Conservation (phyloP, 2,797 vertebrate species). For the Eospalax fontanierii region DNA sequence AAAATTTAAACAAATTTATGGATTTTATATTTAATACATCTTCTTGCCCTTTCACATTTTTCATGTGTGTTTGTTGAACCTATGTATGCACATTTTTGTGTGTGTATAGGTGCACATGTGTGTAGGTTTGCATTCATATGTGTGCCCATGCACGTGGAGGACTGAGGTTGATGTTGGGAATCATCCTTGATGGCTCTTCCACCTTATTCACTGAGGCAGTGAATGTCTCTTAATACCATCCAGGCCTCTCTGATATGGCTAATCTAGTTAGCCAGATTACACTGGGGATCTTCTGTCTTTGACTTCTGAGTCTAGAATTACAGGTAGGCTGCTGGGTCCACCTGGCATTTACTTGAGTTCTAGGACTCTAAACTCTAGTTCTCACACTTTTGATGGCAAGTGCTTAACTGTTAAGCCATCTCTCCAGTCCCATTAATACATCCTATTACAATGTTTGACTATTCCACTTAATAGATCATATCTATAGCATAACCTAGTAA, state of each 20-base stretch:
- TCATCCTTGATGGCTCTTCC: too few species aligned
- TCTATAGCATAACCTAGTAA: conserved; percentile 13
- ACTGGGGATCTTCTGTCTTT: too few species aligned
- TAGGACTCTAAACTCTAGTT: not conserved
- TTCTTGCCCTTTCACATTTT: not conserved
- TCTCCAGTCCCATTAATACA: not conserved
- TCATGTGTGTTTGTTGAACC: not conserved
- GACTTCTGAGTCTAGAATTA: not conserved
- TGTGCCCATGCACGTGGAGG: not conserved
- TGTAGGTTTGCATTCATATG: not conserved
- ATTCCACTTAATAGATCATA: conserved; percentile 27
- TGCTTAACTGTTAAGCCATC: not conserved
- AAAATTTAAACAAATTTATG: conserved; percentile 34
- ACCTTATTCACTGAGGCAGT: not conserved
- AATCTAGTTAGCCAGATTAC: not conserved
- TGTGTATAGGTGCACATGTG: not conserved
- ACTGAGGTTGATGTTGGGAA: too few species aligned
- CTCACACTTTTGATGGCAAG: too few species aligned
- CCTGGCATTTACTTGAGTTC: not conserved
- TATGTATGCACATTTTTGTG: not conserved
- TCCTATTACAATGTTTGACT: not conserved
- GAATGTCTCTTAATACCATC: not conserved
- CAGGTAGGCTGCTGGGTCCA: not conserved
- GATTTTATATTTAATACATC: not conserved
- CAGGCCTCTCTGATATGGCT: not conserved